Evolutionary conservation across 2,797 vertebrate species (phyloP).

Genomic region (Sebastes itinus): DNA sequence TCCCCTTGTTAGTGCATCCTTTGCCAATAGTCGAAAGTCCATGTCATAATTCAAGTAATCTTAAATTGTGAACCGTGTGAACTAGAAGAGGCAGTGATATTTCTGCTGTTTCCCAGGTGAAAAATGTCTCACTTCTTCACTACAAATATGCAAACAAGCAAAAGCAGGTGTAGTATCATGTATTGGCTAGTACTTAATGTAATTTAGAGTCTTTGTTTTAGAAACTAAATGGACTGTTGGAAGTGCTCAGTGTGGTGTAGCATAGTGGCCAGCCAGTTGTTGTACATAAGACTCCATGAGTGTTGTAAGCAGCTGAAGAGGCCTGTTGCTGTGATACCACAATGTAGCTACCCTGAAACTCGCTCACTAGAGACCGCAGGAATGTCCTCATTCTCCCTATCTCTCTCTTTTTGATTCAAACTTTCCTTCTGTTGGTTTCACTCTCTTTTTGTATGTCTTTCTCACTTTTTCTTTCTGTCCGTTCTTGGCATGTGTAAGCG

Average conservation of each 20-base stretch:
- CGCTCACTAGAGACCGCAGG: slow-evolving; percentile 65
- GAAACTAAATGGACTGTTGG: neutral
- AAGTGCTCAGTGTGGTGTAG: slow-evolving; percentile 16
- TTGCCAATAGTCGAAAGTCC: neutral
- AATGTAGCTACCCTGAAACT: slow-evolving; percentile 56
- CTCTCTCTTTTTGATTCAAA: slow-evolving; percentile 33
- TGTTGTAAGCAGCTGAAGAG: slow-evolving; percentile 70
- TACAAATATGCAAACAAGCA: neutral
- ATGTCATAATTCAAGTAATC: neutral
- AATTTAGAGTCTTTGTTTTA: neutral
- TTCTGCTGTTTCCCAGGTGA: neutral
- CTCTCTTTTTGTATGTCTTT: slow-evolving; percentile 45
- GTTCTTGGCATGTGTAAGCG: slow-evolving; percentile 54
- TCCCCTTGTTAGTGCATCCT: neutral
- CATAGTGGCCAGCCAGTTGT: slow-evolving; percentile 41
- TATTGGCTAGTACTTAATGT: neutral
- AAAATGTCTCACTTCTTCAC: neutral
- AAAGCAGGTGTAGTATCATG: neutral
- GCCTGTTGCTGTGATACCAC: slow-evolving; percentile 71
- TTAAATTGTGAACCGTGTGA: neutral
- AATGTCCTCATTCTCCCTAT: slow-evolving; percentile 69
- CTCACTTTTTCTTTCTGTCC: slow-evolving; percentile 41
- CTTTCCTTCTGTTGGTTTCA: slow-evolving; percentile 39
- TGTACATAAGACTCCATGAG: slow-evolving; percentile 53
- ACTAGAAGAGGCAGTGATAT: neutral